phyloP scores from a whole-genome alignment of 2,113 vertebrate genomes.

The Catharus bicknelli region DNA sequence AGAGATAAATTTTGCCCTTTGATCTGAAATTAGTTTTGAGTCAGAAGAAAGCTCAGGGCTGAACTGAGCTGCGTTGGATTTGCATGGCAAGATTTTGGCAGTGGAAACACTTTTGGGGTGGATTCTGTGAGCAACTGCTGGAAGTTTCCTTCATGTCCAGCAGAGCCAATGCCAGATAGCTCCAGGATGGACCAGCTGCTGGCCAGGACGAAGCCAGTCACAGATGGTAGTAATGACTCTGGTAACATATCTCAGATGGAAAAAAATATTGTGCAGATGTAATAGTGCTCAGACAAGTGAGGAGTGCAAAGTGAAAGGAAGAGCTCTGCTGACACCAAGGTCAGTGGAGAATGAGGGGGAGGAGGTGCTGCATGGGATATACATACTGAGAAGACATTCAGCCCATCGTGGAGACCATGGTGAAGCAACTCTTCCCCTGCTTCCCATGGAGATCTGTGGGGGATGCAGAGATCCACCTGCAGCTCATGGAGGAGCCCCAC shows the following conservation, averaged over 20 bases:
- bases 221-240: accelerated
- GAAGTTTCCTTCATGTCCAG: not conserved
- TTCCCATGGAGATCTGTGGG: no score
- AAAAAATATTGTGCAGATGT: not conserved
- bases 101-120: not conserved
- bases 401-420: accelerated
- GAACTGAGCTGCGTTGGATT: not conserved
- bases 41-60: not conserved
- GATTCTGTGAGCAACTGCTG: not conserved
- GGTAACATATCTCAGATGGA: not conserved
- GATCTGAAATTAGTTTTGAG: not conserved
- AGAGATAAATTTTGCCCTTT: not conserved
- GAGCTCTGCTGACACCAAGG: not conserved
- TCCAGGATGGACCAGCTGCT: not conserved
- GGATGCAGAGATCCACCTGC: not conserved
- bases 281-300: not conserved
- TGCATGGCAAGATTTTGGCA: not conserved
- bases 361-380: not conserved
- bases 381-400: not conserved
- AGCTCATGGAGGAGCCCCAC: not conserved
- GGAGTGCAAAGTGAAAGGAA: not conserved
- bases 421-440: not conserved
- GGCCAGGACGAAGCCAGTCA: not conserved
- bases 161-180: not conserved
- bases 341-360: no score